A percentile compares a stretch with the other conserved stretches of the same genome.
Evolutionary conservation across 2,797 vertebrate genomes (phyloP).

Genomic region (Eurystomus glaucurus): DNA sequence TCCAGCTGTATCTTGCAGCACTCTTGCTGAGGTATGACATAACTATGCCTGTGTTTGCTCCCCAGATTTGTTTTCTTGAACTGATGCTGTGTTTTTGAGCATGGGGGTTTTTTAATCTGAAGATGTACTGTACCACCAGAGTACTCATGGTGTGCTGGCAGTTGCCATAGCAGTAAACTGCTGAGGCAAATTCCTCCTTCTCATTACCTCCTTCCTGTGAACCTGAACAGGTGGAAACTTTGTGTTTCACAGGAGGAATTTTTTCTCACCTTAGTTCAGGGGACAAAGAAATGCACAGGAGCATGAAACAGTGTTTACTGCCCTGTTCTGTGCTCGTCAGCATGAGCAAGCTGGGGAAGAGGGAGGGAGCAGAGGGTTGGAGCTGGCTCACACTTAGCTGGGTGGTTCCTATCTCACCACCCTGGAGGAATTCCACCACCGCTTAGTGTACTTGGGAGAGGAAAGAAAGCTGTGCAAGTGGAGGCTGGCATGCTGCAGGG

Average conservation of each 20-base stretch:
- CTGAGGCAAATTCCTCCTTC: background rate
- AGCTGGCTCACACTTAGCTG: background rate
- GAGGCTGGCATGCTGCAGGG: background rate
- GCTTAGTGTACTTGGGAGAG: background rate
- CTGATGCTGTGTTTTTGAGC: background rate
- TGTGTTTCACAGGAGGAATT: background rate
- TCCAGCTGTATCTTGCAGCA: background rate
- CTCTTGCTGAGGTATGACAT: background rate
- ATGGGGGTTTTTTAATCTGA: background rate
- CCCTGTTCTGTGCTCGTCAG: background rate
- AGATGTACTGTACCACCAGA: background rate
- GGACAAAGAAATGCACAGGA: background rate
- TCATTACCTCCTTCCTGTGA: background rate
- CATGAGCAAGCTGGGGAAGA: background rate
- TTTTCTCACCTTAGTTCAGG: background rate
- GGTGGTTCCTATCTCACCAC: background rate
- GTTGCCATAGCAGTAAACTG: background rate
- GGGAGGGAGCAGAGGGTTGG: background rate
- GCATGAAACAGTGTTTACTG: background rate
- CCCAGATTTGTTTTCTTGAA: background rate
- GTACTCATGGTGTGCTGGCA: background rate
- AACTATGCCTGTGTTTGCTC: background rate
- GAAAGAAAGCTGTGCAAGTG: conserved; percentile 3
- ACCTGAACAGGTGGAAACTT: background rate
- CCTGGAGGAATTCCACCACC: background rate